A percentile compares a stretch with the other conserved stretches of the same genome.
Evolutionary conservation across 2,113 vertebrate species (phyloP).

Genomic region (Myotis yumanensis): DNA sequence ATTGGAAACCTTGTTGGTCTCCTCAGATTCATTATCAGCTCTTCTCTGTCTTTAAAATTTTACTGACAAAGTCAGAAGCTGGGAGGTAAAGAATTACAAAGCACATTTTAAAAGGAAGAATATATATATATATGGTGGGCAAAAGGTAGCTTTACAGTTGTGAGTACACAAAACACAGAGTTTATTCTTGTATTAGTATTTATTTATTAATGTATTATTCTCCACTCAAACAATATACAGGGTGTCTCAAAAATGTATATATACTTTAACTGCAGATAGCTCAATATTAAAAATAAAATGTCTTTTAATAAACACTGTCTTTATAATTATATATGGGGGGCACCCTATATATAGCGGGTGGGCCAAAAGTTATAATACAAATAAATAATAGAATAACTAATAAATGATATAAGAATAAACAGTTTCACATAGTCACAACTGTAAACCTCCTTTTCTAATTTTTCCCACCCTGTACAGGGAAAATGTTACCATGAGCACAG

Average conservation of each 20-base stretch:
- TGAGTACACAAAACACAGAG: too few species aligned
- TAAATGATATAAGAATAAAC: not conserved
- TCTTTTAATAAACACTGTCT: too few species aligned
- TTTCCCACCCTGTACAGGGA: not conserved
- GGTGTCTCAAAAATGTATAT: too few species aligned
- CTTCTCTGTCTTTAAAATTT: not conserved
- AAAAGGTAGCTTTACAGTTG: not conserved
- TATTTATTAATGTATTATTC: too few species aligned
- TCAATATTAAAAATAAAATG: too few species aligned
- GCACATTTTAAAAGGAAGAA: not conserved
- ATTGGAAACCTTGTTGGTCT: not conserved
- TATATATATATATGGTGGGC: too few species aligned
- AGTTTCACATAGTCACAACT: not conserved
- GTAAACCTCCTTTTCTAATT: not conserved
- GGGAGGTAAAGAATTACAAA: not conserved
- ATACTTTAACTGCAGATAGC: too few species aligned
- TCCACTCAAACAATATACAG: too few species aligned
- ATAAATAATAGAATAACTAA: not conserved
- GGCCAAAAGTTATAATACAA: not conserved
- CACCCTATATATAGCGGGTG: too few species aligned
- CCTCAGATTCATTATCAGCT: not conserved
- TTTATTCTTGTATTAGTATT: too few species aligned
- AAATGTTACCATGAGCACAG: not conserved
- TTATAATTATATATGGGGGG: too few species aligned
- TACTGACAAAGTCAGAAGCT: not conserved